Base-by-base conservation (phyloP, 2,797 vertebrate genomes). In the Leptoclinus maculatus region DNA sequence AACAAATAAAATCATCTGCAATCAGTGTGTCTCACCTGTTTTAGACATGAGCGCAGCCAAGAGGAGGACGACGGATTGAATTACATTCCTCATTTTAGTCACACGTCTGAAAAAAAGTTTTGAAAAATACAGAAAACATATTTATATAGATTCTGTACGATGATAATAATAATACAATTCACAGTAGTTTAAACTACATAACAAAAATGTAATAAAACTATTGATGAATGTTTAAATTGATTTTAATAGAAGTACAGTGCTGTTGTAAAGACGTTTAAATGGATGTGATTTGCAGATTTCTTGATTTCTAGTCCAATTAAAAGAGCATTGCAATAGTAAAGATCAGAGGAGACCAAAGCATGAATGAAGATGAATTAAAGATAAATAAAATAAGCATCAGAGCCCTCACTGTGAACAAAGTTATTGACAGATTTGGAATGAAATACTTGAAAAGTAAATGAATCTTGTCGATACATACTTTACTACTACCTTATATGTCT, bases 51-150 rank as follows among this genome's bases (percentile, higher is more conserved):
- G 19, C 49, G 76, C 25, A 51, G 57, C 0, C 1, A 53, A 10
- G 25, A 93, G 21, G 38, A 86, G 32, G 65, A 87, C 3, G 64
- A 85, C 1, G 4, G 38, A 38, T 0, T 11, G 49, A 43, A 82
- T 38, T 5, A 78, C 63, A 14, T 0, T 57, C 47, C 71, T 85
- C 91, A 91, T 93, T 45, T 59, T 66, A n/a, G 25, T 43, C 39
- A 38, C 25, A 27, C 0, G 16, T 54, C 90, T 91, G 75, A 34
- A 86, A 83, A 72, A 41, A 1, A 43, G 29, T 19, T 4, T n/a
- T 39, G 5, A 80, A 72, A 70, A 47, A 45, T 7, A 54, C 1
- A 59, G 4, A 14, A 49, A 6, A 29, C 6, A 74, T 29, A 64
- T 66, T 49, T 12, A 45, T 21, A 13, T 10, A 54, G 29, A 41